Base-by-base conservation (phyloP, 2,888 invertebrate species). In the Epinotia nisella region DNA sequence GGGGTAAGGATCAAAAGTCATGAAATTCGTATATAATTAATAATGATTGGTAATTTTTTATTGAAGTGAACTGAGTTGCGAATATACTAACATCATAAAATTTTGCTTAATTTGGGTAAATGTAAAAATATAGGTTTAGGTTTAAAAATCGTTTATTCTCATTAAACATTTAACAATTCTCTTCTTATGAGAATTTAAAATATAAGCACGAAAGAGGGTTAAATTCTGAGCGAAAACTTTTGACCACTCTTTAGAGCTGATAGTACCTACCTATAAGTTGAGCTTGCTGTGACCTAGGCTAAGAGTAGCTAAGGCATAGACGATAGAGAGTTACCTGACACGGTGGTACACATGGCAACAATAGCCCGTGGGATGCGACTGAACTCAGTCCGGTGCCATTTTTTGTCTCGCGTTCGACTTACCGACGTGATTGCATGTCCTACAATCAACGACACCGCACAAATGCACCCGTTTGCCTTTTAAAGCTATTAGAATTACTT, bases 351-450 rank as follows among this genome's bases (percentile, higher is more conserved):
- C 78, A 81, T 79, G 81, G 74, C 75, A 78, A 74, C 78, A 83
- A 85, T 83, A 85, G 86, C 80, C 79, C 90, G 88, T 88, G 90
- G 77, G 90, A 89, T 83, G 82, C 76, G 76, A 77, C 80, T 89
- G 91, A 91, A 90, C 91, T 90, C 83, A 80, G 77, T 78, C 80
- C 80, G 79, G 76, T 80, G 65, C 78, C 79, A 80, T 82, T 88
- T 88, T 89, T 89, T 86, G 85, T 81, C 80, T 78, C 83, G 81
- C 81, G 82, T 80, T 82, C 78, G 81, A 82, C 80, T 82, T 81
- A 80, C 77, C 74, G 77, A 81, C 79, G 77, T 80, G 78, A 80
- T 79, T 78, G 79, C 80, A 79, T 56, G 71, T 77, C 71, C 67
- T 72, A 59, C 58, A 73, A 72, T 67, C 67, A 68, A 53, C 45